These are phyloP conservation scores for Ophiothrix spiculata DNA, from an alignment of 35 echinoderm and acorn worm species.

Conservation along the genomic window DNA sequence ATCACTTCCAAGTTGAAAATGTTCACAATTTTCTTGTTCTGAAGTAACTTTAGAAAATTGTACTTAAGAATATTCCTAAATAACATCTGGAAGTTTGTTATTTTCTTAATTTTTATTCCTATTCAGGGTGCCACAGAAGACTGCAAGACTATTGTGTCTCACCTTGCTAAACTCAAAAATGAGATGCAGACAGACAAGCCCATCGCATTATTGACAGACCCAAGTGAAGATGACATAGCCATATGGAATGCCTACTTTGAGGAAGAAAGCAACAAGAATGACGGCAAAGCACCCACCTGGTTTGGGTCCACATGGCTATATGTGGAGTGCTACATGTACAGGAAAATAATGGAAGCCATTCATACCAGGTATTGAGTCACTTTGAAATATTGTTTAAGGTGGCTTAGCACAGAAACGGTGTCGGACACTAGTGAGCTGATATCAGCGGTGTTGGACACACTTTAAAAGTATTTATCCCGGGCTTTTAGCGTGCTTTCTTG, in stretches of 20 bases:
- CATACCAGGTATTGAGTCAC: slow-evolving; percentile 73
- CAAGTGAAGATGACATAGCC: slow-evolving; percentile 32
- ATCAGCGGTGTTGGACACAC: too few species aligned
- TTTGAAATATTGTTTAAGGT: too few species aligned
- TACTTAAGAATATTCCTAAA: too few species aligned
- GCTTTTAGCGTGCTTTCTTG: too few species aligned
- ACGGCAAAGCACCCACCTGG: slow-evolving; percentile 48
- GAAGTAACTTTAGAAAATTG: too few species aligned
- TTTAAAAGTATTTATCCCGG: too few species aligned
- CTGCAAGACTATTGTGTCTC: slow-evolving; percentile 63
- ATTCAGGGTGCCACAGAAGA: slow-evolving; percentile 68
- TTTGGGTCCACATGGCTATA: slow-evolving; percentile 81
- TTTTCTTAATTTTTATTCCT: slow-evolving; percentile 10
- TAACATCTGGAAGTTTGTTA: too few species aligned
- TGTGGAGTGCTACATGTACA: slow-evolving; percentile 87
- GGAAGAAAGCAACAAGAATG: slow-evolving; percentile 52
- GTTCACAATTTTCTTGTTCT: too few species aligned
- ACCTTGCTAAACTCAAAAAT: slow-evolving; percentile 67
- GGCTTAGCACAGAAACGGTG: too few species aligned
- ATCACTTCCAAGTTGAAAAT: too few species aligned
- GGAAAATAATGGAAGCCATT: slow-evolving; percentile 70
- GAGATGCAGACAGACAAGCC: slow-evolving; percentile 87
- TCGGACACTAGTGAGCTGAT: too few species aligned
- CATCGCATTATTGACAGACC: slow-evolving; percentile 36
- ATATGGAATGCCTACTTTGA: slow-evolving; percentile 77